Evolutionary conservation across 1,140 invertebrate species (phyloP), one percentile per base, ranked within the genome.

Genomic region (Drosophila paulistorum): DNA sequence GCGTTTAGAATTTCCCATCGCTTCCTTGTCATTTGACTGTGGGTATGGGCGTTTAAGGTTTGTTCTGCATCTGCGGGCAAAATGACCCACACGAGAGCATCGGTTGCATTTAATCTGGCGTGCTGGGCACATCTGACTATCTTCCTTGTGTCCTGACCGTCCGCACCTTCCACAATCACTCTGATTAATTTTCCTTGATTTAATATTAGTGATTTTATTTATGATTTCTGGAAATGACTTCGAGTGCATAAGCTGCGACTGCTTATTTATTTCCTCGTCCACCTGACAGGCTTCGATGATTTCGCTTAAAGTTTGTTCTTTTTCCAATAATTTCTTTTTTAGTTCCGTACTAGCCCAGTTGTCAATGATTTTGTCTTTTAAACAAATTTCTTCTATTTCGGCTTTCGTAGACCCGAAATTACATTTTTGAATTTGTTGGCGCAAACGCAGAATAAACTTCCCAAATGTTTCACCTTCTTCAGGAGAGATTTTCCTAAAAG

Each of bases 271-370:
- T 65, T 65, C 33, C 37, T 57, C 51, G 35, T 57, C 64, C 13
- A 65, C 51, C 7, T 57, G 6, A 7, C 63, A 65, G 17, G 51
- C 51, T 23, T n/a, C 33, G 9, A 57, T 65, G 51, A 17, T 26
- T 55, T 65, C 13, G 11, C 33, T n/a, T 37, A 55, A 26, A 10
- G 35, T 65, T 41, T 41, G 63, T 54, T 65, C 35, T n/a, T 55
- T 57, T 37, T 57, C 20, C 13, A 65, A 14, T n/a, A 65, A 51
- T 55, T 65, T 65, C 48, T 35, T 65, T 13, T 41, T 65, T 13
- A 55, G 20, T 35, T 65, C 48, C 7, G 48, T 10, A 17, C 33
- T 54, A 13, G 23, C 54, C 54, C 51, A 55, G 1, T 10, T 30
- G 35, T 37, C 35, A 37, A 37, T 37, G 10, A 37, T 37, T 37